Evolutionary conservation across 1,140 invertebrate species (phyloP).

Genomic region (Drosophila ironensis): DNA sequence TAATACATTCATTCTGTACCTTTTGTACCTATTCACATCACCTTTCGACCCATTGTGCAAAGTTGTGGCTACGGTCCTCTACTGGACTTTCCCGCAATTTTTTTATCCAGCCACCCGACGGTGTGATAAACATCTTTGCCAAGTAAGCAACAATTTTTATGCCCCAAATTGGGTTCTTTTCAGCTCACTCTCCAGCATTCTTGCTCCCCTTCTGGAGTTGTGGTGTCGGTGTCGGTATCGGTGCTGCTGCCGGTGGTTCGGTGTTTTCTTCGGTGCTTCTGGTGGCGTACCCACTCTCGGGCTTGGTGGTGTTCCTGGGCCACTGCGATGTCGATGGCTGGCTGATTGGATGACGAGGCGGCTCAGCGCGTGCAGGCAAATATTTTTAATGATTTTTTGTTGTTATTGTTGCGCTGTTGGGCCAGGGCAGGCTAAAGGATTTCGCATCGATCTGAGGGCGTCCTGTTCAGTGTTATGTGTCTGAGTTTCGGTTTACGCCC

Average conservation of each 20-base stretch:
- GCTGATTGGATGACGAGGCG: conserved; percentile 74
- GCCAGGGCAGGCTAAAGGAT: conserved; percentile 35
- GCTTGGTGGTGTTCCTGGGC: neutral
- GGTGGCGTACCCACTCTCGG: no score
- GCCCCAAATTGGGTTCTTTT: conserved; percentile 74
- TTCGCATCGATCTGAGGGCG: conserved; percentile 47
- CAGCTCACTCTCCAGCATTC: conserved; percentile 6
- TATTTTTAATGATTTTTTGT: conserved; percentile 74
- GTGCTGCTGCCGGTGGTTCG: neutral
- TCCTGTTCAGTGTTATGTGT: conserved; percentile 41
- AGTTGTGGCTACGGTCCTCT: no score
- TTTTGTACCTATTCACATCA: neutral
- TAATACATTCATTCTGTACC: no score
- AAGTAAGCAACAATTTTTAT: conserved; percentile 82
- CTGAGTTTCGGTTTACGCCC: conserved; percentile 60
- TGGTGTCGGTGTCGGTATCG: conserved; percentile 10
- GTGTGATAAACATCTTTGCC: conserved; percentile 80
- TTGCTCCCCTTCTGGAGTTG: neutral
- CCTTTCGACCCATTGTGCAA: conserved; percentile 9
- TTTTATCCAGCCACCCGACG: conserved; percentile 47
- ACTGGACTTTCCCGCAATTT: conserved; percentile 11
- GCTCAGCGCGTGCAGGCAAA: conserved; percentile 75
- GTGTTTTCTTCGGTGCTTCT: neutral
- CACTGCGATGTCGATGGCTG: conserved; percentile 27
- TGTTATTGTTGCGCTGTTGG: no score